Evolutionary conservation across 2,888 invertebrate species (phyloP).

Genomic region (Zaprionus obscuricornis): DNA sequence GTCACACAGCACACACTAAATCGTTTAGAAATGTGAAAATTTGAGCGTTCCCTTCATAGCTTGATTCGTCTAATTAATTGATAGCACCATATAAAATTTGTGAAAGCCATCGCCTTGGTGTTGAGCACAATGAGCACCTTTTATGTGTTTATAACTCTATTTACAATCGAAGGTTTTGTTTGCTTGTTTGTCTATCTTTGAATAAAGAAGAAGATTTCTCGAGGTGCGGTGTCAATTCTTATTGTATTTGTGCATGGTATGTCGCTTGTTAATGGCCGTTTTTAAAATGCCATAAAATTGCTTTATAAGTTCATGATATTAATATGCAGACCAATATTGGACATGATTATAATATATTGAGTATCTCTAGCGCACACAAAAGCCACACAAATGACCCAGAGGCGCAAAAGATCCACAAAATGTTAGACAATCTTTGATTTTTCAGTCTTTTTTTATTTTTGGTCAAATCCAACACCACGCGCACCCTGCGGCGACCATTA

Average conservation of each 20-base stretch:
- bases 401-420: conserved; percentile 1
- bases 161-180: conserved; percentile 56
- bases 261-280: conserved; percentile 73
- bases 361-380: conserved; percentile 70
- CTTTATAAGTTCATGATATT: conserved; percentile 73
- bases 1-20: no score
- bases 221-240: conserved; percentile 51
- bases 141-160: conserved; percentile 76
- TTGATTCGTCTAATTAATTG: conserved; percentile 71
- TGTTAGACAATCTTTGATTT: conserved; percentile 58
- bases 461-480: conserved; percentile 51
- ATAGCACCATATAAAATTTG: conserved; percentile 74
- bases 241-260: conserved; percentile 72
- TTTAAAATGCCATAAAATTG: conserved; percentile 78
- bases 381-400: conserved; percentile 56
- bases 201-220: conserved; percentile 22
- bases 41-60: conserved; percentile 25
- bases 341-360: conserved; percentile 78
- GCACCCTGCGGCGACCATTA: conserved; percentile 68
- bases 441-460: conserved; percentile 1
- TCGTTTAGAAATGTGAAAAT: conserved; percentile 59
- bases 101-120: conserved; percentile 72
- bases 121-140: conserved; percentile 65
- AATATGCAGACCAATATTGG: conserved; percentile 78
- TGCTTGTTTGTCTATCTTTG: conserved; percentile 11